phyloP scores from a whole-genome alignment of 2,797 vertebrate species.

The Bovichtus diacanthus region DNA sequence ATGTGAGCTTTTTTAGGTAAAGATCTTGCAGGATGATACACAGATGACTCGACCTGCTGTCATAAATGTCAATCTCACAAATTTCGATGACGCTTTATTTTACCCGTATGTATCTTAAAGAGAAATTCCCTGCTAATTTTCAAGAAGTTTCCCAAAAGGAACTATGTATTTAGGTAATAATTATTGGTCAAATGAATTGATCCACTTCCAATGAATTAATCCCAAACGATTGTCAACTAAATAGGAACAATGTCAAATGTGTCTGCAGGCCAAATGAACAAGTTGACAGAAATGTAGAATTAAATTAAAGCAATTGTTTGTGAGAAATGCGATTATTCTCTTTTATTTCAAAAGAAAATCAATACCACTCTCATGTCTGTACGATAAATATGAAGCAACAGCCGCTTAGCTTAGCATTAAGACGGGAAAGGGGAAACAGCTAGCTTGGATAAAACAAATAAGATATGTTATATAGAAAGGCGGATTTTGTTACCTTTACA shows the following conservation, averaged over 20 bases:
- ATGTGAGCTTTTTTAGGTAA: conserved; percentile 11
- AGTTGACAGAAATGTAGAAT: neutral
- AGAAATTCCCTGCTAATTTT: neutral
- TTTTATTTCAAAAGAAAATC: neutral
- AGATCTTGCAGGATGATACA: neutral
- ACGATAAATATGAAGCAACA: neutral
- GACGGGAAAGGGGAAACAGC: neutral
- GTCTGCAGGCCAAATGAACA: neutral
- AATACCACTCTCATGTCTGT: neutral
- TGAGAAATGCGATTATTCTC: neutral
- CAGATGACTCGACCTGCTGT: neutral
- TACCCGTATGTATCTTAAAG: conserved; percentile 22
- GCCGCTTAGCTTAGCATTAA: conserved; percentile 9
- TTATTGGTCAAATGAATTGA: conserved; percentile 9
- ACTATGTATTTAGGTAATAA: neutral
- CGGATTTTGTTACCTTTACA: neutral
- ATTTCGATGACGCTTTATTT: neutral
- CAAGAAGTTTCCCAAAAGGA: neutral
- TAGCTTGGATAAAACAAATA: neutral
- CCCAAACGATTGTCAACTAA: neutral
- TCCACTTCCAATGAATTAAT: neutral
- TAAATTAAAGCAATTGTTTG: conserved; percentile 1
- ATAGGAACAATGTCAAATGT: neutral
- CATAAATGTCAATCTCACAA: neutral
- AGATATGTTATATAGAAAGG: neutral